phyloP scores from a whole-genome alignment of 1,140 invertebrate species.

The Zaprionus inermis region DNA sequence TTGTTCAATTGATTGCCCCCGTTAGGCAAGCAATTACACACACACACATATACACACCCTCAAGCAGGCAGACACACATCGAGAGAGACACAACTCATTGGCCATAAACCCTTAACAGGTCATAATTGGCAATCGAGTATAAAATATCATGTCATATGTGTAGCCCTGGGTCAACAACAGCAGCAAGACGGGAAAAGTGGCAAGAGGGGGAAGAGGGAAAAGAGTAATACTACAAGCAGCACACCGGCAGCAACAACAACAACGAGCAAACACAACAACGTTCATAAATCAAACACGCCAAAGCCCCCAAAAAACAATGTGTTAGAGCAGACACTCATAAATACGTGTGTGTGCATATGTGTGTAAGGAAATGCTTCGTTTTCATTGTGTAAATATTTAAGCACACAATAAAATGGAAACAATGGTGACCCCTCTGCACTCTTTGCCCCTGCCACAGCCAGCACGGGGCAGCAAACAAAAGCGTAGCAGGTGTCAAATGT shows the following conservation, averaged over 20 bases:
- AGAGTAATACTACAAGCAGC: not conserved
- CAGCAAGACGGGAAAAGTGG: not conserved
- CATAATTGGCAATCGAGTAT: conserved; percentile 79
- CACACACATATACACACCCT: conserved; percentile 3
- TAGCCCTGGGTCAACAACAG: conserved; percentile 44
- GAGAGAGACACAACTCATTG: conserved; percentile 5
- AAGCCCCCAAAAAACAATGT: conserved; percentile 47
- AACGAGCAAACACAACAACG: conserved; percentile 31
- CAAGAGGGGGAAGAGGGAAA: too few relatives aligned
- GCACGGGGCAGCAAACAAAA: conserved; percentile 26
- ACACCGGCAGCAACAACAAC: conserved; percentile 22
- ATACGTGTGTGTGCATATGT: conserved; percentile 29
- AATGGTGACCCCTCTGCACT: conserved; percentile 15
- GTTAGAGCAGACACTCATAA: conserved; percentile 49
- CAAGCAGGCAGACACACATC: not conserved
- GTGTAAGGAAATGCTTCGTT: conserved; percentile 67
- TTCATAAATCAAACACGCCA: conserved; percentile 70
- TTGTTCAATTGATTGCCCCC: conserved; percentile 48
- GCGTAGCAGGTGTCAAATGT: conserved; percentile 78
- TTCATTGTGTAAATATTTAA: conserved; percentile 82
- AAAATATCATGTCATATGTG: conserved; percentile 65
- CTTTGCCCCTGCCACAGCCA: not conserved
- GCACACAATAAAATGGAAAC: conserved; percentile 77
- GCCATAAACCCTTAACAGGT: conserved; percentile 67
- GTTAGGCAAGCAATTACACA: conserved; percentile 37